phyloP scores from a whole-genome alignment of 2,113 vertebrate species.

The Rattus norvegicus region GRCr8 NC_086034.1:70502001-70502500 shows the following conservation, averaged over 20 bases:
- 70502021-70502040: background rate
- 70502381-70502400: background rate
- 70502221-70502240: too few species aligned
- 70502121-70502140: background rate
- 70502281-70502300: background rate
- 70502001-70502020: background rate
- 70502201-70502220: background rate
- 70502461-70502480: background rate
- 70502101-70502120: background rate
- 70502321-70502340: background rate
- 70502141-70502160: background rate
- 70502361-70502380: background rate
- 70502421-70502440: background rate
- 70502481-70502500: background rate
- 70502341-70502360: background rate
- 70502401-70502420: background rate
- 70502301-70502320: background rate
- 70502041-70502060: background rate
- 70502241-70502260: background rate
- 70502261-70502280: background rate
- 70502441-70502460: background rate
- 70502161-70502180: background rate
- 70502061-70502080: background rate
- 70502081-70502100: background rate
- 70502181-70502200: background rate